Conservation (phyloP, 2,888 invertebrate species). For the Agonum fuliginosum region DNA sequence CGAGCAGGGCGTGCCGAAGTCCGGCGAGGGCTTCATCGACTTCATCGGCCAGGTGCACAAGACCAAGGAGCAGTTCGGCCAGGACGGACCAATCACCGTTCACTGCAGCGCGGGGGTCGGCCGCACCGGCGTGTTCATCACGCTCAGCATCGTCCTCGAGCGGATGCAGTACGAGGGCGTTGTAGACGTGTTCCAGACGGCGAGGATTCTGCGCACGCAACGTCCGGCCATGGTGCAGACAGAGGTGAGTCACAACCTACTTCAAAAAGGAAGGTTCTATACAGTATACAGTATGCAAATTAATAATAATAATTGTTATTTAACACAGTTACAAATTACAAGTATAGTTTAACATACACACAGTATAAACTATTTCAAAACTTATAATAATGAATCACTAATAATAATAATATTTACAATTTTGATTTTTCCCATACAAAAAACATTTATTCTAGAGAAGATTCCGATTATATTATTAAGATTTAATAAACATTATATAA, state of each 20-base stretch:
- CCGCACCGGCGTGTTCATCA: constrained; percentile 98
- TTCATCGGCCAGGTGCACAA: constrained; percentile 99
- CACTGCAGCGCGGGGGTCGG: constrained; percentile 98
- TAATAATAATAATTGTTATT: too few species aligned
- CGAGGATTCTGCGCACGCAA: constrained; percentile 97
- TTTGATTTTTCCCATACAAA: too few species aligned
- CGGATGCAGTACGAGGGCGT: constrained; percentile 99
- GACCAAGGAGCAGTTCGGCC: constrained; percentile 99
- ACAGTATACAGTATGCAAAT: too few species aligned
- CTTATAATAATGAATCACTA: too few species aligned
- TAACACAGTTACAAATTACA: too few species aligned
- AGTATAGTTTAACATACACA: too few species aligned
- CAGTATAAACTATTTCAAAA: too few species aligned
- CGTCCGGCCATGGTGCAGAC: constrained; percentile 99
- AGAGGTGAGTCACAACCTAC: constrained; percentile 84
- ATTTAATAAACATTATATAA: too few species aligned
- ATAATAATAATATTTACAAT: too few species aligned
- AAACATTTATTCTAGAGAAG: too few species aligned
- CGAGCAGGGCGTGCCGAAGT: constrained; percentile 97
- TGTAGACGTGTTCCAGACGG: constrained; percentile 99
- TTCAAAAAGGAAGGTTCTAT: too few species aligned
- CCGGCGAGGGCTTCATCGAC: constrained; percentile 99
- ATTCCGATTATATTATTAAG: too few species aligned
- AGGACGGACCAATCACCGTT: constrained; percentile 99
- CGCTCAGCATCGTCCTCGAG: constrained; percentile 97